These are phyloP conservation scores for Tribolium madens DNA, from an alignment of 1,140 invertebrate species.

Conservation along the genomic window DNA sequence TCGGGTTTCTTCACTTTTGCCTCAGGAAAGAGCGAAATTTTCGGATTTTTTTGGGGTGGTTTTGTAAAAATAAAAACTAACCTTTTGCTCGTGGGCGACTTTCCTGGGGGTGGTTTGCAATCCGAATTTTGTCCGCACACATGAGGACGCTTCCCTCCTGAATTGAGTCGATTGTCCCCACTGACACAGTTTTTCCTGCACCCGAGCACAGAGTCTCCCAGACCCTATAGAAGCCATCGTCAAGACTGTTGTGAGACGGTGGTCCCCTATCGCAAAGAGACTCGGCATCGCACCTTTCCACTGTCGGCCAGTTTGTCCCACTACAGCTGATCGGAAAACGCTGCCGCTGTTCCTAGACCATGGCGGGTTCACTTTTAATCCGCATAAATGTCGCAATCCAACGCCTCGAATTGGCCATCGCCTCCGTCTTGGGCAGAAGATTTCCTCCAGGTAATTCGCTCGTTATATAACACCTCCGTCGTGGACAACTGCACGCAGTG, in stretches of 20 bases:
- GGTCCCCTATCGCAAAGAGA: constrained; percentile 42
- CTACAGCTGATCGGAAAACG: constrained; percentile 51
- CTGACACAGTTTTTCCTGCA: constrained; percentile 81
- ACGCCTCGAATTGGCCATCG: constrained; percentile 63
- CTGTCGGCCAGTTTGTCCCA: constrained; percentile 41
- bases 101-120: constrained; percentile 66
- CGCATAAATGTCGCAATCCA: constrained; percentile 60
- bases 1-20: constrained; percentile 2
- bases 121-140: constrained; percentile 73
- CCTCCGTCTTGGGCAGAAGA: constrained; percentile 61
- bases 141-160: constrained; percentile 70
- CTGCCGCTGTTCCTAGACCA: constrained; percentile 3
- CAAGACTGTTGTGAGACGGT: constrained; percentile 72
- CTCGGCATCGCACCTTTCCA: constrained; percentile 47
- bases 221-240: constrained; percentile 83
- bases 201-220: constrained; percentile 81
- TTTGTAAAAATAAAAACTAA: background rate
- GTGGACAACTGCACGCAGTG: constrained; percentile 9
- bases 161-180: constrained; percentile 73
- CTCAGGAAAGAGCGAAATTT: background rate
- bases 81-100: constrained; percentile 3
- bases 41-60: background rate
- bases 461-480: constrained; percentile 60
- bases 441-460: constrained; percentile 66
- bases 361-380: constrained; percentile 56